Evolutionary conservation across 1,140 invertebrate species (phyloP), one percentile per base, ranked within the genome.

Genomic region (Nomia melanderi): DNA sequence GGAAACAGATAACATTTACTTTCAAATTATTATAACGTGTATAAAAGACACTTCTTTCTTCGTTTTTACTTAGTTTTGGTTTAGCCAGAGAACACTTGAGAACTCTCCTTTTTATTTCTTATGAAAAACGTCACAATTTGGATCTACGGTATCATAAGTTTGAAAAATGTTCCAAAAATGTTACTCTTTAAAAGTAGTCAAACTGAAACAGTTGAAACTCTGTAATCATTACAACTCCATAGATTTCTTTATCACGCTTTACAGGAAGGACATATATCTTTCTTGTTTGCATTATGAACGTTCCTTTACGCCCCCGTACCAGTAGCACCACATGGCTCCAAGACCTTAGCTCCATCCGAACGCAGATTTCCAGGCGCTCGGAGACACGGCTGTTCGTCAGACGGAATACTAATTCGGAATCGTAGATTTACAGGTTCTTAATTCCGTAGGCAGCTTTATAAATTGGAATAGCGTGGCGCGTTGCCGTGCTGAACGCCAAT

Each of bases 371-470:
- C 72, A 81, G 54, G 44, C 41, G 64, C 70, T 27, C 29, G 73
- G 39, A 44, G 72, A 78, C 70, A 39, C 70, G 64, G 29, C 47
- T n/a, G 86, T 78, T 85, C 83, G 88, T 88, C 87, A 86, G 84
- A 66, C 78, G 83, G 90, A 89, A 91, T 91, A 91, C 90, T 91
- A 91, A 91, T 90, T 90, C 89, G 85, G 84, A 80, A 89, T 89
- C 84, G 88, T 88, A 87, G 88, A 90, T 90, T 90, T 88, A 88
- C 89, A 88, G 89, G 84, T 91, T 89, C 88, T 91, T 90, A 89
- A 91, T 91, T 91, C 90, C 86, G 84, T 73, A 66, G 77, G 80
- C 77, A 78, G 88, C 86, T 90, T 76, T 84, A 90, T 89, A 90
- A 89, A 88, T 89, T 88, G 81, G 44, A 70, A 82, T 81, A 77